Evolutionary conservation across 2,888 invertebrate genomes (phyloP).

Genomic region (Papilio demoleus): DNA sequence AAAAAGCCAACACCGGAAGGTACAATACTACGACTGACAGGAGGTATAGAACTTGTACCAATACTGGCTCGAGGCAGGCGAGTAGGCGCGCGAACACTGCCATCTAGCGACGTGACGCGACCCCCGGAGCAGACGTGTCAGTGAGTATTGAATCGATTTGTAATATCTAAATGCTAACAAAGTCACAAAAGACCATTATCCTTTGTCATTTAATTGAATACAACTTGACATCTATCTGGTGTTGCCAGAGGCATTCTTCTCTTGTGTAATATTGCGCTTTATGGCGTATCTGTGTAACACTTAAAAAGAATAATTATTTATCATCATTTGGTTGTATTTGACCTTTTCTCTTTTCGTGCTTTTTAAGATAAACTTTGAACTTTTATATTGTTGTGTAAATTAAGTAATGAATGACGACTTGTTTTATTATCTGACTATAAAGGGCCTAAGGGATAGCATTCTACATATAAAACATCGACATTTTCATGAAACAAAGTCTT

Average conservation of each 20-base stretch:
- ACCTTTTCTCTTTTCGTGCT: slow-evolving; percentile 44
- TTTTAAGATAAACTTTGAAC: slow-evolving; percentile 45
- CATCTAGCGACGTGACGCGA: slow-evolving; percentile 76
- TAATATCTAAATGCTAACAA: slow-evolving; percentile 43
- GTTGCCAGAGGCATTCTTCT: slow-evolving; percentile 39
- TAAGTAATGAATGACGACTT: not conserved
- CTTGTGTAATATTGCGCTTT: slow-evolving; percentile 25
- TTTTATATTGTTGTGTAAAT: slow-evolving; percentile 31
- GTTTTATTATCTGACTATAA: not conserved
- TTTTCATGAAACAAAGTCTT: not conserved
- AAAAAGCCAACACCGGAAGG: slow-evolving; percentile 73
- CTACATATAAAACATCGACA: not conserved
- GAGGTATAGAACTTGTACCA: slow-evolving; percentile 90
- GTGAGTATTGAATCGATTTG: slow-evolving; percentile 58
- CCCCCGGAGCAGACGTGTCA: slow-evolving; percentile 72
- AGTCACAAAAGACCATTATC: slow-evolving; percentile 46
- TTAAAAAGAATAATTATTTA: slow-evolving; percentile 55
- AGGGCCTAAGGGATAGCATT: not conserved
- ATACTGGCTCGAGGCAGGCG: slow-evolving; percentile 86
- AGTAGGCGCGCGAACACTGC: slow-evolving; percentile 76
- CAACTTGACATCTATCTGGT: slow-evolving; percentile 37
- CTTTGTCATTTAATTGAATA: slow-evolving; percentile 45
- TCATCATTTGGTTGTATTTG: slow-evolving; percentile 49
- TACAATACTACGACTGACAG: slow-evolving; percentile 76
- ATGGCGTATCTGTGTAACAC: slow-evolving; percentile 44